A percentile compares a stretch with the other conserved stretches of the same genome.
Conservation (phyloP, 2,888 invertebrate genomes). For the Pyrrhosoma nymphula region DNA sequence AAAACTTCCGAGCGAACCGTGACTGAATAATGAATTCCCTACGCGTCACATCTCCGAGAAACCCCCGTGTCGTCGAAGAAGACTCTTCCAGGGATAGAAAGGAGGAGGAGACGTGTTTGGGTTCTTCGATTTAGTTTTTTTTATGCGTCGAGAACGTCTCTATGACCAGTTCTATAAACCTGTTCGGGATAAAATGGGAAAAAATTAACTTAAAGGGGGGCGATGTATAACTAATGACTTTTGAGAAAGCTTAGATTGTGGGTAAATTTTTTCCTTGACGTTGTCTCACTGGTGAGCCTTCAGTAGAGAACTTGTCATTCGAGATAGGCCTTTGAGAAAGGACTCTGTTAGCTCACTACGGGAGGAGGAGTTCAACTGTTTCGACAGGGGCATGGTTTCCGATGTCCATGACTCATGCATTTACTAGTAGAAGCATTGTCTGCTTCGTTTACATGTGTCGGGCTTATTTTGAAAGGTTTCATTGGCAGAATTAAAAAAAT, state of each 20-base stretch:
- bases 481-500: too few relatives aligned
- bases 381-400: too few relatives aligned
- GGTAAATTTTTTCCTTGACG: background rate
- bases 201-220: background rate
- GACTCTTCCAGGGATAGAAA: background rate
- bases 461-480: too few relatives aligned
- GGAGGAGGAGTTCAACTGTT: background rate
- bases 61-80: background rate
- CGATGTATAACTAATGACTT: background rate
- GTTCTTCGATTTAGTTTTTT: background rate
- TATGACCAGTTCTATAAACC: background rate
- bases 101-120: background rate
- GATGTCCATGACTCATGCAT: too few relatives aligned
- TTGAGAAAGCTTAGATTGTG: background rate
- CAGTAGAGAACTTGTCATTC: too few relatives aligned
- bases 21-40: conserved; percentile 16
- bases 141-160: background rate
- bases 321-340: too few relatives aligned
- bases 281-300: too few relatives aligned
- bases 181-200: background rate
- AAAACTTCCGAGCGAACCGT: background rate
- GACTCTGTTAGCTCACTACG: background rate
- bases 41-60: background rate
- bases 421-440: too few relatives aligned
- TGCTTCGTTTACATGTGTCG: too few relatives aligned